Evolutionary conservation across 1,140 invertebrate genomes (phyloP).

Genomic region (Drosophila takahashii): DNA sequence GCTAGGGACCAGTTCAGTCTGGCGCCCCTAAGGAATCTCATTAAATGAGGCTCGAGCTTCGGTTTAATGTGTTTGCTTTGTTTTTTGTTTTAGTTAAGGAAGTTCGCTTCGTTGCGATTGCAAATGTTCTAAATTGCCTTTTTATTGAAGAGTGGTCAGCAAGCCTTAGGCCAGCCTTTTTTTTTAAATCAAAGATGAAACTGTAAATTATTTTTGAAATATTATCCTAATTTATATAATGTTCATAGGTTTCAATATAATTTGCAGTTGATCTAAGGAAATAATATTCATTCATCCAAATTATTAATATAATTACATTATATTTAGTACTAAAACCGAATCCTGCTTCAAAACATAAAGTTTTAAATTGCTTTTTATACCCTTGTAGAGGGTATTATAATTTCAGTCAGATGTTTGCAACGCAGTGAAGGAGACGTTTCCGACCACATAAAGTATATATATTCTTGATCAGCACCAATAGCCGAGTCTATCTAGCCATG

Average conservation of each 20-base stretch:
- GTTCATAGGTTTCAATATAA: neutral
- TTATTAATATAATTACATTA: no score
- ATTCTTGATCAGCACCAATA: no score
- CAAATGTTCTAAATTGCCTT: neutral
- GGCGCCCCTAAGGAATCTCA: conserved; percentile 57
- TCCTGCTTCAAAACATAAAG: no score
- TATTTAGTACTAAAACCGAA: no score
- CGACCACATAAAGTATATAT: no score
- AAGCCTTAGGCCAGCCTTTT: neutral
- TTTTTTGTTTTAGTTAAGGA: conserved; percentile 1
- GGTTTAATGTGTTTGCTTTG: conserved; percentile 24
- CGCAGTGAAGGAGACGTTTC: no score
- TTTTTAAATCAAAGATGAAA: neutral
- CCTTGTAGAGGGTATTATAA: no score
- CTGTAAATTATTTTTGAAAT: neutral
- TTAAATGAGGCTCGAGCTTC: conserved; percentile 37
- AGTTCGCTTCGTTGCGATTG: conserved; percentile 3
- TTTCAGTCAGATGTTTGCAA: no score
- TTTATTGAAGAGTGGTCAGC: conserved; percentile 2
- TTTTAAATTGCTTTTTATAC: no score
- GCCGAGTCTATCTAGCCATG: no score
- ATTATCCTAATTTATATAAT: neutral
- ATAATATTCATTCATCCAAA: no score
- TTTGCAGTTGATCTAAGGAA: no score
- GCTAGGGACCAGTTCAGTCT: conserved; percentile 19